phyloP scores from a whole-genome alignment of 2,888 invertebrate species.

The Helobdella robusta region DNA sequence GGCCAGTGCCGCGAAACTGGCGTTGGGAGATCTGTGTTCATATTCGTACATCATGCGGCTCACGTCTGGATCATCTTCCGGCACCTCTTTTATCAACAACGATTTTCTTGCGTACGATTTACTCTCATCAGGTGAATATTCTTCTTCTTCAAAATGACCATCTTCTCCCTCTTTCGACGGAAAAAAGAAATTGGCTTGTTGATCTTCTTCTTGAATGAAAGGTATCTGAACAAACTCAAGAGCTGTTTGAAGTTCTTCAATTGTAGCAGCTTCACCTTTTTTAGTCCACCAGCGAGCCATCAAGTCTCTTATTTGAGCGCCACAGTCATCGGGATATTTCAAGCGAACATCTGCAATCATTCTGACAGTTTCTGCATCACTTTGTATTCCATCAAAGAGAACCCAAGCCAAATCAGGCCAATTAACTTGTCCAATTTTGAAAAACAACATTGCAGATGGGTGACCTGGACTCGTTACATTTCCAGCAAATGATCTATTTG shows the following conservation, averaged over 20 bases:
- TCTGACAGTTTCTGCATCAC: slow-evolving; percentile 33
- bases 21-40: slow-evolving; percentile 31
- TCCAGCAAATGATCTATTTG: slow-evolving; percentile 4
- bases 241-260: slow-evolving; percentile 34
- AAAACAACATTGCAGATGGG: slow-evolving; percentile 34
- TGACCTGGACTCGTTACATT: slow-evolving; percentile 22
- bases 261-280: slow-evolving; percentile 33
- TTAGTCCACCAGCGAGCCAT: slow-evolving; percentile 37
- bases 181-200: slow-evolving; percentile 14
- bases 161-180: background rate
- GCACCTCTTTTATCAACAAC: slow-evolving; percentile 25
- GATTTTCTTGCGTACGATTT: background rate
- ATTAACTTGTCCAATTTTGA: slow-evolving; percentile 34
- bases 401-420: slow-evolving; percentile 36
- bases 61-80: slow-evolving; percentile 35
- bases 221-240: slow-evolving; percentile 34
- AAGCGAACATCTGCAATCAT: slow-evolving; percentile 35
- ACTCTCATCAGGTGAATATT: background rate
- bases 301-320: slow-evolving; percentile 34
- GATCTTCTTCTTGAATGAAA: slow-evolving; percentile 33
- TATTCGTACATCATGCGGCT: slow-evolving; percentile 34
- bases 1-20: slow-evolving; percentile 30
- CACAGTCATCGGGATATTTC: slow-evolving; percentile 32
- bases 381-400: slow-evolving; percentile 34
- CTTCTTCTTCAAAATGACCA: slow-evolving; percentile 10